Percentiles rank a stretch among this genome's conserved stretches.
Conservation (phyloP, 2,888 invertebrate genomes). For the Meganola albula region DNA sequence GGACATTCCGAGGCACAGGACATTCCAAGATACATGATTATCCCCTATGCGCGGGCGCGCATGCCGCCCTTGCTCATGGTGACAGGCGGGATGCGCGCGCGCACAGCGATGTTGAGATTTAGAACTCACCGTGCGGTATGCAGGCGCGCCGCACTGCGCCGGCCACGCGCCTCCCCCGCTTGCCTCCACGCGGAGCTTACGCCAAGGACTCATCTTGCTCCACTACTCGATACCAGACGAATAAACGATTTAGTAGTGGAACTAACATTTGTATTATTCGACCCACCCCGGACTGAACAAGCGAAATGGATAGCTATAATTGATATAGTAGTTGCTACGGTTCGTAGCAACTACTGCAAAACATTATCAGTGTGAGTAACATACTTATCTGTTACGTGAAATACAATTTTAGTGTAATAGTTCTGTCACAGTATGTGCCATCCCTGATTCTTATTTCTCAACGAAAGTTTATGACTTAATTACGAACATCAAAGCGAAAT, state of each 20-base stretch:
- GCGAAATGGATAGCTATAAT: too few relatives aligned
- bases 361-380: too few relatives aligned
- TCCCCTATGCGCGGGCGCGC: slow-evolving; percentile 72
- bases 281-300: too few relatives aligned
- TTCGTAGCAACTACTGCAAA: too few relatives aligned
- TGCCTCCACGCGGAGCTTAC: slow-evolving; percentile 21
- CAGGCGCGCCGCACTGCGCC: slow-evolving; percentile 35
- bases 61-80: slow-evolving; percentile 34
- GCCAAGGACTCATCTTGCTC: slow-evolving; percentile 40
- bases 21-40: slow-evolving; percentile 80
- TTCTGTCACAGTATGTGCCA: too few relatives aligned
- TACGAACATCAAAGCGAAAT: slow-evolving; percentile 14
- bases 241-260: too few relatives aligned
- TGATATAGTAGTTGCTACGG: too few relatives aligned
- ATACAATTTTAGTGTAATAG: too few relatives aligned
- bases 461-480: slow-evolving; percentile 11
- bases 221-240: slow-evolving; percentile 54
- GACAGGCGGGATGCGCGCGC: slow-evolving; percentile 57
- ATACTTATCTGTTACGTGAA: too few relatives aligned
- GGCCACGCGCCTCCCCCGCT: slow-evolving; percentile 29
- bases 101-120: slow-evolving; percentile 78
- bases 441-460: too few relatives aligned
- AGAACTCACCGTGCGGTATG: slow-evolving; percentile 70
- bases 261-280: too few relatives aligned
- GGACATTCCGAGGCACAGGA: slow-evolving; percentile 80